Evolutionary conservation across 1,140 invertebrate genomes (phyloP), one percentile per base, ranked within the genome.

Genomic region (Aphelenchoides avenae): DNA sequence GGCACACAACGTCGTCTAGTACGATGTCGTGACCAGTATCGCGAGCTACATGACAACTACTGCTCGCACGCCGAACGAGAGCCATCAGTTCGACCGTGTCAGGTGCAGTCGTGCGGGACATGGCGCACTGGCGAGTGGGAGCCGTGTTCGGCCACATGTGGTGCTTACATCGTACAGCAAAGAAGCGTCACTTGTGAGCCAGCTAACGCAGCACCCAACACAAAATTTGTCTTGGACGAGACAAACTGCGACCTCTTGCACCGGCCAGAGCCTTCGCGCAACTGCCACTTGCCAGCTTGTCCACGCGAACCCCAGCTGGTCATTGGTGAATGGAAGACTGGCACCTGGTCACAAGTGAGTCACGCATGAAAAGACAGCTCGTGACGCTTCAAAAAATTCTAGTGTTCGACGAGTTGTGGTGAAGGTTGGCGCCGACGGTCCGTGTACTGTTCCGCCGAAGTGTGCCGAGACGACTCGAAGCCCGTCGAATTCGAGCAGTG

Each of bases 1-100:
- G 71, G 73, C n/a, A 70, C 44, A 24, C 71, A 72, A 52, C 55
- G 56, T 20, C 44, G 71, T n/a, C 44, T 66, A n/a, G 66, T 73
- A 7, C 46, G 70, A 30, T 73, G 71, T 43, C 53, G 59, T 31
- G 71, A 71, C 44, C 51, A 69, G 15, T 36, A 57, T 27, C 71
- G 71, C 11, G 58, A 64, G 36, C 42, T 73, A 18, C 68, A 31
- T 30, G 65, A 61, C 36, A 59, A 56, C n/a, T 66, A 67, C 36
- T 74, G 69, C 44, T 20, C 36, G n/a, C 54, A 68, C 43, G 30
- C 68, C 53, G 66, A 74, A 29, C 57, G 53, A 40, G 52, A 58
- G 34, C 52, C 46, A 9, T 33, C 46, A 2, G 43, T 22, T 9
- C 44, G 58, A 31, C 33, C 41, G 15, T 71, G 66, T 44, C 54